phyloP scores from a whole-genome alignment of 2,888 invertebrate species.

The Mycalesis mineus region DNA sequence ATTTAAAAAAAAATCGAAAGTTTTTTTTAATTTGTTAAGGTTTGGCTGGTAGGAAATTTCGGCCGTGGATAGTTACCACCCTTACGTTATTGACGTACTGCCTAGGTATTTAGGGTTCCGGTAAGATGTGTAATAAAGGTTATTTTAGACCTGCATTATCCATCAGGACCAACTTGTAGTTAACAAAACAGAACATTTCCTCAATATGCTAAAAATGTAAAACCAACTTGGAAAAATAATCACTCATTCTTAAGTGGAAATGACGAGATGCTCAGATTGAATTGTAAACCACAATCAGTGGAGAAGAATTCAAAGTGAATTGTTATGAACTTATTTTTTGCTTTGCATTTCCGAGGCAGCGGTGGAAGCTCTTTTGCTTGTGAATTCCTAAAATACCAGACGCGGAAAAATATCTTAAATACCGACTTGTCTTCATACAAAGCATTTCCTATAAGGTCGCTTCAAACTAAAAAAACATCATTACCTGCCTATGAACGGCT shows the following conservation, averaged over 20 bases:
- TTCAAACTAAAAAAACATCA: no score
- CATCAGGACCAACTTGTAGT: no score
- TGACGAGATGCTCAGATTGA: constrained; percentile 21
- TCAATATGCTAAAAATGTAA: no score
- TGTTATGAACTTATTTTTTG: constrained; percentile 36
- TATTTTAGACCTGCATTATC: no score
- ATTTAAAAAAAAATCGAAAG: neutral
- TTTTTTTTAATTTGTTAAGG: neutral
- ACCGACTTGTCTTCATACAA: neutral
- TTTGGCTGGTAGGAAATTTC: no score
- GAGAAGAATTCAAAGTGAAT: constrained; percentile 31
- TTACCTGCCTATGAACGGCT: no score
- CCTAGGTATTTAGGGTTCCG: no score
- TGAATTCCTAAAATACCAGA: constrained; percentile 62
- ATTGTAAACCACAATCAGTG: constrained; percentile 25
- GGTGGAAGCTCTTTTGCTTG: constrained; percentile 65
- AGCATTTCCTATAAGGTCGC: neutral
- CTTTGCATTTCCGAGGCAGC: constrained; percentile 54
- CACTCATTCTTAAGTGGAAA: constrained; percentile 10
- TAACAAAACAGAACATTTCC: no score
- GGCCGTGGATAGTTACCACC: no score
- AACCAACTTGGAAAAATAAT: neutral
- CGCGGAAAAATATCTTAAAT: neutral
- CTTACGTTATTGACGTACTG: no score
- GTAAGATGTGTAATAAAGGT: no score